Evolutionary conservation across 2,113 vertebrate genomes (phyloP).

Genomic region (Pogona vitticeps): DNA sequence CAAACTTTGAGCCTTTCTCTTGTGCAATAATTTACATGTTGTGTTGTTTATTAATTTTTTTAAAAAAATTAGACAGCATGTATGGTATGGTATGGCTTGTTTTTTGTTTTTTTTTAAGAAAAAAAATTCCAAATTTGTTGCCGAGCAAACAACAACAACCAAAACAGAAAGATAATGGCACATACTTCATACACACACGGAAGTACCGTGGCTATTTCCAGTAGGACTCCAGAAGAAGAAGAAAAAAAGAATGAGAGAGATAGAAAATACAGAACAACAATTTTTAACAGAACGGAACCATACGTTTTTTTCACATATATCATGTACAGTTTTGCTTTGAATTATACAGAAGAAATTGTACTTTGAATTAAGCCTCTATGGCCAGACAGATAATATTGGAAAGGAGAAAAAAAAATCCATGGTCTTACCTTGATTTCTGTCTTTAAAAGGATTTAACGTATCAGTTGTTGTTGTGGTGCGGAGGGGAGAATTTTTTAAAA

Average conservation of each 20-base stretch:
- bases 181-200: neutral
- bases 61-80: slow-evolving; percentile 94
- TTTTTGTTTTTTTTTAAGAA: slow-evolving; percentile 61
- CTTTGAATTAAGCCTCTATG: slow-evolving; percentile 87
- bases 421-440: slow-evolving; percentile 81
- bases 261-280: slow-evolving; percentile 71
- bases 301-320: slow-evolving; percentile 97
- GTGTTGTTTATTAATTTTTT: slow-evolving; percentile 91
- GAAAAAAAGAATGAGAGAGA: slow-evolving; percentile 50
- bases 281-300: slow-evolving; percentile 76
- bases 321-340: slow-evolving; percentile 98
- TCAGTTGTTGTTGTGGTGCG: slow-evolving; percentile 77
- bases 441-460: slow-evolving; percentile 84
- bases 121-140: slow-evolving; percentile 93
- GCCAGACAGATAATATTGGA: slow-evolving; percentile 88
- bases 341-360: slow-evolving; percentile 87
- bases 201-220: slow-evolving; percentile 90
- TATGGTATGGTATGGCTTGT: slow-evolving; percentile 98
- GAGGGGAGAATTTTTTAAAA: slow-evolving; percentile 62
- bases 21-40: slow-evolving; percentile 99
- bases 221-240: slow-evolving; percentile 79
- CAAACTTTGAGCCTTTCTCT: slow-evolving; percentile 99
- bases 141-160: slow-evolving; percentile 95
- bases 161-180: neutral
- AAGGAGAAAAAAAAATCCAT: slow-evolving; percentile 42